Percentiles rank a stretch among this genome's conserved stretches.
Evolutionary conservation across 2,888 invertebrate species (phyloP).

Genomic region (Pteria penguin): DNA sequence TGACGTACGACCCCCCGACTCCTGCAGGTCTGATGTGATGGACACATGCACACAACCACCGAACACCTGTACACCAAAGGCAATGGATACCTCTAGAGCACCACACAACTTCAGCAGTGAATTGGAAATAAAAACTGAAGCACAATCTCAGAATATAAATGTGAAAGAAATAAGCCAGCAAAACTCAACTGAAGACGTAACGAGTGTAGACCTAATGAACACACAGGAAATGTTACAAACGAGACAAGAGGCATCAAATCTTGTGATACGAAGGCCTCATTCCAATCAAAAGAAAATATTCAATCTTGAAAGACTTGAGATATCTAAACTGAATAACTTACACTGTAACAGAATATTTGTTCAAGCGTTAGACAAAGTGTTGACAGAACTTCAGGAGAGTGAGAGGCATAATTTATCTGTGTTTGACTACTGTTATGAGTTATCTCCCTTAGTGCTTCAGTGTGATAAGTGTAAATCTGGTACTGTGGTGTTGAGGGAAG

Average conservation of each 20-base stretch:
- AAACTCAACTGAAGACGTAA: background rate
- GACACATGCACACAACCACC: too few species aligned
- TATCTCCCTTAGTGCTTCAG: conserved; percentile 68
- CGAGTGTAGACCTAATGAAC: background rate
- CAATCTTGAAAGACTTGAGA: conserved; percentile 44
- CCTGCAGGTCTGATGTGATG: too few species aligned
- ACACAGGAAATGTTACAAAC: too few species aligned
- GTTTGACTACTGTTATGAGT: conserved; percentile 61
- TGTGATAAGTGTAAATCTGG: conserved; percentile 56
- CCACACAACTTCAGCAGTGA: background rate
- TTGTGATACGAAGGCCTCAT: too few species aligned
- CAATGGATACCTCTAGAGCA: too few species aligned
- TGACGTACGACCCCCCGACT: too few species aligned
- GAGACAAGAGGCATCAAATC: too few species aligned
- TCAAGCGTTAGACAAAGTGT: conserved; percentile 52
- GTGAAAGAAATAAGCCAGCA: too few species aligned
- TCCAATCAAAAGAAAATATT: background rate
- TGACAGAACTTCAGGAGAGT: conserved; percentile 7
- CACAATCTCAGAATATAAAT: too few species aligned
- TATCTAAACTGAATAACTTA: conserved; percentile 65
- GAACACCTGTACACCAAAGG: too few species aligned
- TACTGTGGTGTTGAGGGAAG: conserved; percentile 52
- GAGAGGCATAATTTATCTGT: conserved; percentile 41
- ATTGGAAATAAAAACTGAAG: too few species aligned
- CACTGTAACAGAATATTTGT: conserved; percentile 60